Conservation (phyloP, 2,888 invertebrate genomes). For the Mythimna pallens region DNA sequence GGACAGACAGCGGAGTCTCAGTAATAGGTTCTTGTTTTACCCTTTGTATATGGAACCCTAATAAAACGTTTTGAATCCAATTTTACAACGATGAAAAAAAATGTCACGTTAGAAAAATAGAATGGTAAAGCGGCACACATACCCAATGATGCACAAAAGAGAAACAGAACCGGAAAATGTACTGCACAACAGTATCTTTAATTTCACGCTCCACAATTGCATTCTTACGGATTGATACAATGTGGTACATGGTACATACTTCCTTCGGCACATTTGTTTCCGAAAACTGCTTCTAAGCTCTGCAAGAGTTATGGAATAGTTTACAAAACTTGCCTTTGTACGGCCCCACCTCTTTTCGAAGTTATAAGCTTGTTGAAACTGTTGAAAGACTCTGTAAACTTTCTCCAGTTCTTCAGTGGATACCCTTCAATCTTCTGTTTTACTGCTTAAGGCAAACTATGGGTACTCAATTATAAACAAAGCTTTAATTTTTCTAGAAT, state of each 20-base stretch:
- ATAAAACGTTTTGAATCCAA: conserved; percentile 9
- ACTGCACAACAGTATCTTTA: conserved; percentile 70
- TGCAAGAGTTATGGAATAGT: conserved; percentile 44
- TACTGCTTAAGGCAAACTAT: not conserved
- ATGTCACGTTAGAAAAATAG: conserved; percentile 58
- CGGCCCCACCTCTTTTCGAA: conserved; percentile 11
- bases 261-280: conserved; percentile 39
- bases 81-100: conserved; percentile 34
- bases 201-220: conserved; percentile 73
- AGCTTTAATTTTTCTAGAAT: not conserved
- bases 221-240: conserved; percentile 60
- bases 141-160: conserved; percentile 74
- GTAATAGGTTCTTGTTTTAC: no score
- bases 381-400: conserved; percentile 31
- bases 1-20: no score
- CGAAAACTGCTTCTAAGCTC: conserved; percentile 36
- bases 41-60: no score
- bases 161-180: conserved; percentile 68
- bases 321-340: conserved; percentile 31
- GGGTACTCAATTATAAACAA: conserved; percentile 7
- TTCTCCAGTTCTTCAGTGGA: conserved; percentile 6
- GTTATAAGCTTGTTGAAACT: conserved; percentile 35
- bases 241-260: conserved; percentile 28
- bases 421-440: conserved; percentile 17
- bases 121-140: conserved; percentile 69